phyloP scores from a whole-genome alignment of 2,888 invertebrate genomes.

The Thysanoteuthis rhombus region DNA sequence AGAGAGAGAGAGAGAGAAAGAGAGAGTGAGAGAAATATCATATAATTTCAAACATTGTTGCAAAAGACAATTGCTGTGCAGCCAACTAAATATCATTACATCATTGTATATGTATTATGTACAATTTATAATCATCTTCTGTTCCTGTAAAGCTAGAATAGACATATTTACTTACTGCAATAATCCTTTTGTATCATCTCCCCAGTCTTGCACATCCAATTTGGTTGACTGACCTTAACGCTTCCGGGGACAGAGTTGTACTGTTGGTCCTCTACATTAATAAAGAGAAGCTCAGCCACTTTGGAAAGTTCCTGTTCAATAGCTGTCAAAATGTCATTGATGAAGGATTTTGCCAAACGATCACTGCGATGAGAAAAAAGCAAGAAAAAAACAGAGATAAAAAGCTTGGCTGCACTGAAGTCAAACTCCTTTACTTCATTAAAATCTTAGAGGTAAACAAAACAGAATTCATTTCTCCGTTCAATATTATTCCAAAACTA shows the following conservation, averaged over 20 bases:
- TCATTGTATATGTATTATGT: too few species aligned
- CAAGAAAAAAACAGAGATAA: too few species aligned
- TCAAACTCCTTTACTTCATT: too few species aligned
- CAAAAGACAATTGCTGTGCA: too few species aligned
- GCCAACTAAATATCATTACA: too few species aligned
- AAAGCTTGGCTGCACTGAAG: too few species aligned
- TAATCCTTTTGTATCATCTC: constrained; percentile 47
- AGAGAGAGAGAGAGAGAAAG: too few species aligned
- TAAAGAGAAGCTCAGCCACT: constrained; percentile 40
- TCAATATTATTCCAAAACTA: too few species aligned
- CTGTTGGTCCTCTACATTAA: constrained; percentile 42
- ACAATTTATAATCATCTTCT: not conserved
- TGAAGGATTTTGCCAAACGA: constrained; percentile 2
- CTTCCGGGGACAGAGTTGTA: constrained; percentile 47
- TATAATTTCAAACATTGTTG: too few species aligned
- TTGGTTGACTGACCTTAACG: constrained; percentile 41
- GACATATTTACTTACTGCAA: constrained; percentile 48
- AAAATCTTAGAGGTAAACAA: too few species aligned
- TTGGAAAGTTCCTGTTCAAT: constrained; percentile 50
- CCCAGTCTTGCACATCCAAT: constrained; percentile 50
- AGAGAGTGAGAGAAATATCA: too few species aligned
- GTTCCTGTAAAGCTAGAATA: not conserved
- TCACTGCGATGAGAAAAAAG: not conserved
- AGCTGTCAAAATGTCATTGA: constrained; percentile 41
- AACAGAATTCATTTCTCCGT: too few species aligned